Base-by-base conservation (phyloP, 2,113 vertebrate genomes). In the Hypomesus transpacificus region DNA sequence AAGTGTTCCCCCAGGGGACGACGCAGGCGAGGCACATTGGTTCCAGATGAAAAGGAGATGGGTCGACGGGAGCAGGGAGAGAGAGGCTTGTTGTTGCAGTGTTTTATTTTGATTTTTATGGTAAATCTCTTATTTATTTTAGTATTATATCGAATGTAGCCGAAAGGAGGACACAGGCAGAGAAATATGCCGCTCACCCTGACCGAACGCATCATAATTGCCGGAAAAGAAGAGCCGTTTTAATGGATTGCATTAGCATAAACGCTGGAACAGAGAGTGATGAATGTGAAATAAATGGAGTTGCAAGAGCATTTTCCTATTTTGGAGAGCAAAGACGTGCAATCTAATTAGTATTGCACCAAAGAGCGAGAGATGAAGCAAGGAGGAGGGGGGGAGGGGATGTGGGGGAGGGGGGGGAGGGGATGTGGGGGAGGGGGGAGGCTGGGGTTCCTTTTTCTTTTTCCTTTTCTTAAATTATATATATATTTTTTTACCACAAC, bases 41-140 rank as follows among this genome's bases (percentile, higher is more conserved):
- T 89, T 91, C 86, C 89, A 88, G 85, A 90, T 87, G 86, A 86
- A 89, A 86, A 75, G 70, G 80, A 84, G 82, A 84, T 86, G 76
- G 69, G 65, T 75, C 28, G 39, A 26, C 46, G 54, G 24, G 17
- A 50, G 18, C 74, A 58, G 54, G 9, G 14, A 68, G 71, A 72
- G 79, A 57, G 67, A 61, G 21, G 74, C 75, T 72, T 69, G 84
- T 75, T 81, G 16, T 56, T 56, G 54, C n/a, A 20, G 16, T 17
- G 16, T 56, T 56, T 56, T 18, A n/a, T 56, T 24, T 24, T 24
- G 24, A 2, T 24, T 24, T 1, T 2, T 26, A 18, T 56, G 54
- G 54, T 46, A 46, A 46, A 46, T 11, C 9, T 13, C 8, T 11
- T 9, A 46, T 46, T 46, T 46, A 46, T 46, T 46, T 46, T 1